Percentiles rank a stretch among this genome's conserved stretches.
These are phyloP conservation scores for Pimpla rufipes DNA, from an alignment of 2,888 invertebrate species.

Conservation along the genomic window DNA sequence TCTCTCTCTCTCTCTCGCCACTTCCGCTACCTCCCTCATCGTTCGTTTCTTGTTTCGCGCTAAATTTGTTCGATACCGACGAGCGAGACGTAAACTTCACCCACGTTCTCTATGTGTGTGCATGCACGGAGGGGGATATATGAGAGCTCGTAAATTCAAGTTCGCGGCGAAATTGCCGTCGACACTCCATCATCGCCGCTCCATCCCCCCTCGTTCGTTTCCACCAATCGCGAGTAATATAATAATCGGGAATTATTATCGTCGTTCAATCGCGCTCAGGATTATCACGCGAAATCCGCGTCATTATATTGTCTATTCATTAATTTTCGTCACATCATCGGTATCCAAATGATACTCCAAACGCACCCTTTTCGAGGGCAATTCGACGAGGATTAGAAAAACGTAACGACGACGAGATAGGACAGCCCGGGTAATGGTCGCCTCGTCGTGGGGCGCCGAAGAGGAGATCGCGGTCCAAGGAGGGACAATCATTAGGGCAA, in stretches of 20 bases:
- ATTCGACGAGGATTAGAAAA: constrained; percentile 51
- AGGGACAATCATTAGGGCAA: constrained; percentile 81
- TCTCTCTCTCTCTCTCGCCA: not conserved
- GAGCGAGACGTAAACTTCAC: constrained; percentile 30
- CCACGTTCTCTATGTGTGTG: not conserved
- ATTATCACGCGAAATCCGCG: constrained; percentile 26
- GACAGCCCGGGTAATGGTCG: not conserved
- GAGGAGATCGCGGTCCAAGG: constrained; percentile 57
- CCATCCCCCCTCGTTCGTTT: constrained; percentile 55
- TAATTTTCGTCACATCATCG: not conserved
- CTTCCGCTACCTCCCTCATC: constrained; percentile 61
- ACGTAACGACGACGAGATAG: constrained; percentile 32
- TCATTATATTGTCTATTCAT: not conserved
- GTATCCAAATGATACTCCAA: constrained; percentile 8
- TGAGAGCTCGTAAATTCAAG: constrained; percentile 66
- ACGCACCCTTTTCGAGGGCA: too few relatives aligned
- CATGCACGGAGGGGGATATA: constrained; percentile 38
- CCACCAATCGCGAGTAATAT: constrained; percentile 71
- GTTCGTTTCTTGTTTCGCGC: constrained; percentile 81
- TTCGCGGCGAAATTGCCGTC: constrained; percentile 70
- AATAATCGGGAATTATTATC: constrained; percentile 71
- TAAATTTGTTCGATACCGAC: constrained; percentile 76
- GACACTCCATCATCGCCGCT: constrained; percentile 70
- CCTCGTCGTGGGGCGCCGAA: not conserved
- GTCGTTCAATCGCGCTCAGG: constrained; percentile 47